A percentile compares a stretch with the other conserved stretches of the same genome.
Evolutionary conservation across 1,140 invertebrate genomes (phyloP).

Genomic region (Zaprionus capensis): DNA sequence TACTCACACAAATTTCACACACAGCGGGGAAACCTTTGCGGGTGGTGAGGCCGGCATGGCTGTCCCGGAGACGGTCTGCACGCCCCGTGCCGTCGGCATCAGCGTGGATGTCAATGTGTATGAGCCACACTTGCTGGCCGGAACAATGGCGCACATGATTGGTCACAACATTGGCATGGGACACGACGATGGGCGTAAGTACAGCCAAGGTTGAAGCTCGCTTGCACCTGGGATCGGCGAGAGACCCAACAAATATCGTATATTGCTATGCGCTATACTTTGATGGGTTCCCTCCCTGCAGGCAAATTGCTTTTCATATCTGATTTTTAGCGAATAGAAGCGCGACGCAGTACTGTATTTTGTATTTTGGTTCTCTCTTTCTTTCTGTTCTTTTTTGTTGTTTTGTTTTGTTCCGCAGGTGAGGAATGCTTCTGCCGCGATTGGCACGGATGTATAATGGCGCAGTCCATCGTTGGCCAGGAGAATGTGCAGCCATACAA

Average conservation of each 20-base stretch:
- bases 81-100: slow-evolving; percentile 94
- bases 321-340: not conserved
- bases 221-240: no score
- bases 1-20: slow-evolving; percentile 8
- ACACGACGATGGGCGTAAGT: slow-evolving; percentile 94
- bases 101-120: slow-evolving; percentile 96
- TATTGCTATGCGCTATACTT: no score
- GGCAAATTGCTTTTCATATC: slow-evolving; percentile 2
- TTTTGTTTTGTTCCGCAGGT: slow-evolving; percentile 44
- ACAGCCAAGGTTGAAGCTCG: slow-evolving; percentile 4
- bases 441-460: slow-evolving; percentile 98
- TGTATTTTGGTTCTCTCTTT: not conserved
- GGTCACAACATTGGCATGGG: slow-evolving; percentile 98
- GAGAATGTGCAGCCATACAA: slow-evolving; percentile 97
- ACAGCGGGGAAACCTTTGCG: slow-evolving; percentile 92
- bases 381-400: not conserved
- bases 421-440: slow-evolving; percentile 94
- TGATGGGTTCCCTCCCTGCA: no score
- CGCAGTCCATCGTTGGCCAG: slow-evolving; percentile 94
- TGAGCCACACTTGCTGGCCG: slow-evolving; percentile 96
- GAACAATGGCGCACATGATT: slow-evolving; percentile 98
- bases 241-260: no score
- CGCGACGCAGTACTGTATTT: not conserved
- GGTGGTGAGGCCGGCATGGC: slow-evolving; percentile 96
- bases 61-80: slow-evolving; percentile 95